A percentile compares a stretch with the other conserved stretches of the same genome.
Evolutionary conservation across 1,140 invertebrate genomes (phyloP).

Genomic region (Pemphigus obesinymphae): DNA sequence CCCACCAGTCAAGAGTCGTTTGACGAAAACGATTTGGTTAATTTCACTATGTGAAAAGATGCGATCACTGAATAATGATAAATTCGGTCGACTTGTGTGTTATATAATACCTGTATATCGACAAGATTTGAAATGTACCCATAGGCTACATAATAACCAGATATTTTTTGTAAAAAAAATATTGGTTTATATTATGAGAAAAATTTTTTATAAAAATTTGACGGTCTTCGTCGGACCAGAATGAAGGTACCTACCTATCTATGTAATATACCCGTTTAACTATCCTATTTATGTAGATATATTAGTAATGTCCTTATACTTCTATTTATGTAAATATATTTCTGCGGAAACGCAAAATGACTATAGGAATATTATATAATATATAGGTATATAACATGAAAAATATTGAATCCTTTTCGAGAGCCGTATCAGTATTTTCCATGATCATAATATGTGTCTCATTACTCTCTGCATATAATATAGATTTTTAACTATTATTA

Average conservation of each 20-base stretch:
- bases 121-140: no score
- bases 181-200: no score
- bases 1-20: slow-evolving; percentile 65
- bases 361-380: no score
- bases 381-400: not conserved
- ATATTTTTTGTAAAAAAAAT: no score
- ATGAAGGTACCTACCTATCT: not conserved
- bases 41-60: slow-evolving; percentile 1
- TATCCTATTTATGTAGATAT: no score
- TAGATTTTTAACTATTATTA: not conserved
- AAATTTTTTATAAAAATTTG: not conserved
- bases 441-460: not conserved
- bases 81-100: not conserved
- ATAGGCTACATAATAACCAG: no score
- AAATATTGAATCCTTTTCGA: no score
- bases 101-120: no score
- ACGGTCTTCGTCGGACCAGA: not conserved
- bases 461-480: no score
- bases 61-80: not conserved
- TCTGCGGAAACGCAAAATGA: not conserved
- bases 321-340: no score
- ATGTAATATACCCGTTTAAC: no score
- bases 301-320: no score
- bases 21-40: slow-evolving; percentile 9
- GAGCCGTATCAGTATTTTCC: slow-evolving; percentile 3